Evolutionary conservation across 2,888 invertebrate species (phyloP), one percentile per base, ranked within the genome.

Genomic region (Pogonocherus hispidulus): DNA sequence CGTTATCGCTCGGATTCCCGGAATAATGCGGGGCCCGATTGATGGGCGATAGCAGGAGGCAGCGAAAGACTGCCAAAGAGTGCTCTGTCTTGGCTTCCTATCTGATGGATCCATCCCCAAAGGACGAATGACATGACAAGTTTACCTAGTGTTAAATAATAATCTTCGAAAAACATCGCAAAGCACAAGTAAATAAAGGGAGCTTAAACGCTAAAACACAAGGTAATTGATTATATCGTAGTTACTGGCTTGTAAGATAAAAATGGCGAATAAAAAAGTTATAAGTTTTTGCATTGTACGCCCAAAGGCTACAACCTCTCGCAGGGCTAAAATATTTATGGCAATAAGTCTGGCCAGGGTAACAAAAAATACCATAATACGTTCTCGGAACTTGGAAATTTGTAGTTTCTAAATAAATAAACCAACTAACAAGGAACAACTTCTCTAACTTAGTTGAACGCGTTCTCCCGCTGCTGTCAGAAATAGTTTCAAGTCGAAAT

Each of bases 41-140:
- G 57, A 57, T 41, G 37, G 18, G 37, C 14, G 11, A 18, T 27
- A 41, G 57, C 27, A 57, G 37, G 41, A 19, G 27, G 14, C 41
- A 11, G 62, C 51, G 32, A 62, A 62, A 51, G 27, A 22, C 32
- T 23, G 44, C 46, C 46, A 20, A 22, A 19, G 60, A 18, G 60
- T 47, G 49, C 14, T 51, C 35, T 49, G 20, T 18, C 41, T 16
- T 32, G 49, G 44, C 62, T 51, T 62, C 51, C 62, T 62, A 62
- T 62, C 62, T 62, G 62, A 62, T 62, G 49, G 59, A 59, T 37
- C n/a, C 22, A n/a, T 49, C n/a, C n/a, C 9, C 22, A 22, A 5
- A 49, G 14, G 49, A 49, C n/a, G 22, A 8, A 49, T 18, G 19
- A 18, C 11, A 11, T n/a, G n/a, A n/a, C 20, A 49, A n/a, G 22